Percentiles rank a stretch among this genome's conserved stretches.
Conservation (phyloP, 2,797 vertebrate genomes). For the Pseudochirops cupreus region DNA sequence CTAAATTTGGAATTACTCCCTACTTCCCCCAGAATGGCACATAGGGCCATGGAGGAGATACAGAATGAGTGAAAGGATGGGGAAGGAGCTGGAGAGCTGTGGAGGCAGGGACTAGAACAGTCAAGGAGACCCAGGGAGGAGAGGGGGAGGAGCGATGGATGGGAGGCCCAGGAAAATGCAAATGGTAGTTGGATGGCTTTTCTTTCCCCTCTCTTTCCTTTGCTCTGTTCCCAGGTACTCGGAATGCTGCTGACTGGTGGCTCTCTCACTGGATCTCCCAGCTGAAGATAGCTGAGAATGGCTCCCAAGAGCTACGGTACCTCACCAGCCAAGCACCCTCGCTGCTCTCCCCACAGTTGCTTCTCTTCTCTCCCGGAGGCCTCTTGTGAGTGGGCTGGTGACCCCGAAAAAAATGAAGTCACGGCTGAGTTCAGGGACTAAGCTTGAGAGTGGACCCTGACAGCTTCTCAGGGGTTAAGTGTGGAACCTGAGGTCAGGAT, state of each 20-base stretch:
- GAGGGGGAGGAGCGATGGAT: not conserved
- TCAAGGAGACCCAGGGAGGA: not conserved
- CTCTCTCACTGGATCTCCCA: conserved; percentile 95
- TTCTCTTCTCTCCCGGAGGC: conserved; percentile 86
- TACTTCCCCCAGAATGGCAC: not conserved
- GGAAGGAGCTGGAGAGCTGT: not conserved
- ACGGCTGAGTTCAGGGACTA: not conserved
- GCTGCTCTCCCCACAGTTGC: conserved; percentile 81
- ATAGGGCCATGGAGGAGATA: not conserved
- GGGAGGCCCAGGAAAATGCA: not conserved
- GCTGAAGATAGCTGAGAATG: conserved; percentile 78
- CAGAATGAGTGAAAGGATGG: not conserved
- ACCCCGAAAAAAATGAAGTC: not conserved
- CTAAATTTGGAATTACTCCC: not conserved
- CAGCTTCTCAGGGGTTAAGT: not conserved
- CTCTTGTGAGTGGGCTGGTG: conserved; percentile 87
- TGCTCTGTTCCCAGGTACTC: conserved; percentile 52
- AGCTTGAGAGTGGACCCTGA: not conserved
- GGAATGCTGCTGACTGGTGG: conserved; percentile 97
- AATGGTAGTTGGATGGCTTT: conserved; percentile 15
- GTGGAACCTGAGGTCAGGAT: not conserved
- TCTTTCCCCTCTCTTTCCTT: conserved; percentile 3
- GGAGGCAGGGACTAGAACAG: not conserved
- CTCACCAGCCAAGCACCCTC: conserved; percentile 62
- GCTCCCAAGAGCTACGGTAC: conserved; percentile 82